phyloP scores from a whole-genome alignment of 2,797 vertebrate genomes.

The Centropyge bicolor region DNA sequence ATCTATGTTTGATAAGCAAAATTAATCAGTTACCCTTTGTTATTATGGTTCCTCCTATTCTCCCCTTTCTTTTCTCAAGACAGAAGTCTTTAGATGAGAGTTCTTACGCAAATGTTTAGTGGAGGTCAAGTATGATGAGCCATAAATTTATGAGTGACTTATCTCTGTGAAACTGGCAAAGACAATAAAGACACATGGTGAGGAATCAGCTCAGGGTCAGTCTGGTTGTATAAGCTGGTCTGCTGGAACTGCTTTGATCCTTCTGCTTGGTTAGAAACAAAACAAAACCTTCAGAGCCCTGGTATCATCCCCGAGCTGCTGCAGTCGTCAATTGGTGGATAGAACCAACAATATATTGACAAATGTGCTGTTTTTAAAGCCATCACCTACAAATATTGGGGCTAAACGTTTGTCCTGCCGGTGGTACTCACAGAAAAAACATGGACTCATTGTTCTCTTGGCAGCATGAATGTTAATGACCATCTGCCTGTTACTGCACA shows the following conservation, averaged over 20 bases:
- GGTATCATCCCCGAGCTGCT: background rate
- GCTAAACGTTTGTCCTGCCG: background rate
- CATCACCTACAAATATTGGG: background rate
- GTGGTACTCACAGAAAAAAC: background rate
- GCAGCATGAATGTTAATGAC: background rate
- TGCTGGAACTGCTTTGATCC: background rate
- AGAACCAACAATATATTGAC: background rate
- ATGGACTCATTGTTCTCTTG: background rate
- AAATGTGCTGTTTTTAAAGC: background rate
- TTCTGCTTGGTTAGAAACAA: background rate
- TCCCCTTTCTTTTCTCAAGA: background rate
- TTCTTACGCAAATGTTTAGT: background rate
- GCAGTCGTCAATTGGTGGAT: background rate
- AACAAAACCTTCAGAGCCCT: background rate
- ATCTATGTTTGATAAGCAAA: background rate
- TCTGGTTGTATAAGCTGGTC: background rate
- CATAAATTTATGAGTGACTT: constrained; percentile 21
- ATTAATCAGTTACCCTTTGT: background rate
- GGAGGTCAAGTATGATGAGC: constrained; percentile 16
- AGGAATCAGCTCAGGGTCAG: constrained; percentile 26
- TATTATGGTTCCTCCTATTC: background rate
- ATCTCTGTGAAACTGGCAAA: constrained; percentile 28
- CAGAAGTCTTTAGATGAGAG: background rate
- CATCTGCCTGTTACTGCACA: background rate
- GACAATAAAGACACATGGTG: constrained; percentile 31